These are phyloP conservation scores for Muricea muricata DNA, from an alignment of 92 coral and sea anemone genomes.

Conservation along the genomic window DNA sequence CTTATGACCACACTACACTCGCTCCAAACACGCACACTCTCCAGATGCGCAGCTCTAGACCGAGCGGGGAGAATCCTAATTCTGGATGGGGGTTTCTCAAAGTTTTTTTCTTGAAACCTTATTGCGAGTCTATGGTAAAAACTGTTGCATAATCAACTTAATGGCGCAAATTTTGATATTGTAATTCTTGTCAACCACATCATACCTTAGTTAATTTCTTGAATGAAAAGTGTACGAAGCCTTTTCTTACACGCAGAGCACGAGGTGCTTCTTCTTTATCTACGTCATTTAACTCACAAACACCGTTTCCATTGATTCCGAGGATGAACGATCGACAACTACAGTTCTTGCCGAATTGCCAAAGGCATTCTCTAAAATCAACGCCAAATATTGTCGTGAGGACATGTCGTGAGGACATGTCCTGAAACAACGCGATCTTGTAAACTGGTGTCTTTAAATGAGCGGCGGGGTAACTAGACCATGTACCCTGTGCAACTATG, in stretches of 20 bases:
- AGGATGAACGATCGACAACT: constrained; percentile 24
- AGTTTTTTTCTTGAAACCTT: no score
- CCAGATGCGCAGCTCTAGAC: no score
- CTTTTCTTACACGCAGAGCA: constrained; percentile 2
- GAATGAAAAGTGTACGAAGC: constrained; percentile 24
- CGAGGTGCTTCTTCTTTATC: constrained; percentile 17
- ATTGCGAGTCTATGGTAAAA: no score
- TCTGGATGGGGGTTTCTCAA: no score
- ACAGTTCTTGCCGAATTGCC: constrained; percentile 7
- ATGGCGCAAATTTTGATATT: no score
- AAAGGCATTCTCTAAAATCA: constrained; percentile 23
- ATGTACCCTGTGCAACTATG: neutral
- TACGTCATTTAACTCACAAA: constrained; percentile 23
- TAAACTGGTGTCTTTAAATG: constrained; percentile 5
- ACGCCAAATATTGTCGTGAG: neutral
- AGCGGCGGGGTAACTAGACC: constrained; percentile 12
- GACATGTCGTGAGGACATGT: neutral
- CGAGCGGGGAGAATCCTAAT: no score
- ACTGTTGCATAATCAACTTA: no score
- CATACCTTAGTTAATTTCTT: neutral
- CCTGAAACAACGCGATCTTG: constrained; percentile 11
- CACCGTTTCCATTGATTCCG: neutral
- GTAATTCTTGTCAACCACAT: no score
- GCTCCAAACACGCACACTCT: no score
- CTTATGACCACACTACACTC: no score